These are phyloP conservation scores for Pardalotus punctatus DNA, from an alignment of 2,113 vertebrate species.

Conservation along the genomic window DNA sequence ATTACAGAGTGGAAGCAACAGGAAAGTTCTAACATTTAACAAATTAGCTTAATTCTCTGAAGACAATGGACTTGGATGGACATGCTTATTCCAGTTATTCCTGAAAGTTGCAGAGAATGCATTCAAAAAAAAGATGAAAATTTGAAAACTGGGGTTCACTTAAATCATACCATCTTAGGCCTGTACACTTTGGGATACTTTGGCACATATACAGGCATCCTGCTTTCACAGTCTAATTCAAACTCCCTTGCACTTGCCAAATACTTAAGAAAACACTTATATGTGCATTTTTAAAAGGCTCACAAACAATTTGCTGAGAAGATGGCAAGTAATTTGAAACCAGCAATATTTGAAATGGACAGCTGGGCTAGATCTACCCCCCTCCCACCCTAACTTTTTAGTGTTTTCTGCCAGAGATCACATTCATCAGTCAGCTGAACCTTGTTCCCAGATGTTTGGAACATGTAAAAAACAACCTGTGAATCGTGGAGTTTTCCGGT, in stretches of 20 bases:
- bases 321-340: constrained; percentile 9
- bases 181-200: not conserved
- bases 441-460: constrained; percentile 29
- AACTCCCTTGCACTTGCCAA: not conserved
- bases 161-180: not conserved
- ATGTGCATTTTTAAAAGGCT: not conserved
- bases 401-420: constrained; percentile 13
- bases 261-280: not conserved
- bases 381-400: not conserved
- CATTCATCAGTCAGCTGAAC: constrained; percentile 35
- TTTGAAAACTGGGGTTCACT: not conserved
- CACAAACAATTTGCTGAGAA: not conserved
- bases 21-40: not conserved
- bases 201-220: not conserved
- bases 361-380: not conserved
- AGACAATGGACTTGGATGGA: not conserved
- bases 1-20: not conserved
- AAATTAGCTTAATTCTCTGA: not conserved
- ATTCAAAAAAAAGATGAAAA: not conserved
- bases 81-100: not conserved
- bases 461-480: not conserved
- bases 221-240: not conserved
- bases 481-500: not conserved
- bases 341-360: not conserved
- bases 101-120: not conserved